phyloP scores from a whole-genome alignment of 1,140 invertebrate species.

The Hyles vespertilio region DNA sequence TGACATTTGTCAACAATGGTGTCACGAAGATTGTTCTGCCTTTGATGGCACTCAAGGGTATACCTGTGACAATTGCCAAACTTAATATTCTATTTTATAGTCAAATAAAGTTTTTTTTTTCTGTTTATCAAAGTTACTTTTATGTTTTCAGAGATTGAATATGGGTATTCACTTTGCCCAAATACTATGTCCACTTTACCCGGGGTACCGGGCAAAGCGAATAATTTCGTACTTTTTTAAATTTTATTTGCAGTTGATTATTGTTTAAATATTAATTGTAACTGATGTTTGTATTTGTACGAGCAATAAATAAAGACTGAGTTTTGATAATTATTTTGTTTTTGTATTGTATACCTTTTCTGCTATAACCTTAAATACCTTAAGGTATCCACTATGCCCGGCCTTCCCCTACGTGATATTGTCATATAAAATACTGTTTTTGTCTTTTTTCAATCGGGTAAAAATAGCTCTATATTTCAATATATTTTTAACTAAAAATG shows the following conservation, averaged over 20 bases:
- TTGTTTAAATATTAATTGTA: constrained; percentile 25
- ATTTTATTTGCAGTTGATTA: constrained; percentile 24
- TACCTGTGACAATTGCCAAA: constrained; percentile 5
- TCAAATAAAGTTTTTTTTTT: constrained; percentile 1
- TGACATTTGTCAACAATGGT: constrained; percentile 36
- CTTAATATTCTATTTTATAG: neutral
- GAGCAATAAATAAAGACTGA: constrained; percentile 11
- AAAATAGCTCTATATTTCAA: too few species aligned
- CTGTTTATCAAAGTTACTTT: neutral
- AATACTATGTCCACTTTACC: constrained; percentile 28
- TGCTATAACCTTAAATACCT: constrained; percentile 17
- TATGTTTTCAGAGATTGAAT: too few species aligned
- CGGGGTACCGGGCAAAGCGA: constrained; percentile 28
- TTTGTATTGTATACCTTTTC: constrained; percentile 19
- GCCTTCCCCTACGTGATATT: neutral
- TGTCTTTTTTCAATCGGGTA: too few species aligned
- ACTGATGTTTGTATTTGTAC: constrained; percentile 21
- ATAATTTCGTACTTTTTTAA: constrained; percentile 33
- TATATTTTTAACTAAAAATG: too few species aligned
- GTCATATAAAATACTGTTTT: too few species aligned
- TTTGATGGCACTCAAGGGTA: constrained; percentile 4
- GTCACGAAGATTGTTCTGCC: constrained; percentile 38
- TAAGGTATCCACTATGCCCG: constrained; percentile 4
- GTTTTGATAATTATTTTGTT: constrained; percentile 15
- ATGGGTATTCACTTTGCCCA: constrained; percentile 6